Conservation (phyloP, 2,888 invertebrate genomes). For the Hypomecis punctinalis region DNA sequence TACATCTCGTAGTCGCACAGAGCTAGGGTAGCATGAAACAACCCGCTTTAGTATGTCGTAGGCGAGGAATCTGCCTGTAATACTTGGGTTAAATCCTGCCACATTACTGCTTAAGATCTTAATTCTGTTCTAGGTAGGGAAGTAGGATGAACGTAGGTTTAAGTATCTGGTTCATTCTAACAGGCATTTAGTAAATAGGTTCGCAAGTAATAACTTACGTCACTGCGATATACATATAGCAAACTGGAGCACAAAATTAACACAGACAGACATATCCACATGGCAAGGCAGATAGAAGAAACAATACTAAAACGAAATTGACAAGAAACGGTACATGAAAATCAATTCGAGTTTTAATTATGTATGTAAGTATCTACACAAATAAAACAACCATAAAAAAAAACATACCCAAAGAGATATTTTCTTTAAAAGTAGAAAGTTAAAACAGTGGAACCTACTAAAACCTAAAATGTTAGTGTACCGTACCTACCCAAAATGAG, state of each 20-base stretch:
- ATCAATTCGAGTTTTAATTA: no score
- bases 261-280: no score
- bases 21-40: slow-evolving; percentile 18
- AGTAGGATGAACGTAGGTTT: slow-evolving; percentile 13
- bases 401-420: no score
- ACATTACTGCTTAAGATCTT: slow-evolving; percentile 21
- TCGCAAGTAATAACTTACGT: neutral
- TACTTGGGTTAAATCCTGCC: slow-evolving; percentile 21
- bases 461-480: no score
- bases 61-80: slow-evolving; percentile 25
- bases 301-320: no score
- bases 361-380: no score
- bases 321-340: no score
- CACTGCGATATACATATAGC: neutral
- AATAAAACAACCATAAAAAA: no score
- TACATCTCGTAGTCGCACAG: neutral
- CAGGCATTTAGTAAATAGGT: neutral
- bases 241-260: neutral
- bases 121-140: slow-evolving; percentile 10
- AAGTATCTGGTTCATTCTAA: slow-evolving; percentile 3
- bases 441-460: no score
- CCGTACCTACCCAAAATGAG: no score
- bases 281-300: no score
- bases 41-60: slow-evolving; percentile 28
- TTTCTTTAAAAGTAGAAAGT: no score